Base-by-base conservation (phyloP, 30 jellyfish, hydroid and myxozoan genomes). In the Haliclystus octoradiatus region DNA sequence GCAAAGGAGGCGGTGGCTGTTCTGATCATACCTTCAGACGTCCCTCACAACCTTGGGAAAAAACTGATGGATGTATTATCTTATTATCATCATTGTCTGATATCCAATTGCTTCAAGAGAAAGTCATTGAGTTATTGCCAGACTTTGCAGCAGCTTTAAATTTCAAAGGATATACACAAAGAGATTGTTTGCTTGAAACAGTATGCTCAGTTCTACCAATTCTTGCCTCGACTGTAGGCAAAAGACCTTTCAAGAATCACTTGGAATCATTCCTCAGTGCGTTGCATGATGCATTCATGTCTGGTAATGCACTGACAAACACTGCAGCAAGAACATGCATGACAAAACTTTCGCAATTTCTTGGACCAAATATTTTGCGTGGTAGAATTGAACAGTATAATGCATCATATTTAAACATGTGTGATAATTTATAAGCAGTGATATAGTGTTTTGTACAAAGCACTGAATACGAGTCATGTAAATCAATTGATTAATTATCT, bases 31-130 rank as follows among this genome's bases (percentile, higher is more conserved):
- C 92, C 2, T 83, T 91, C 72, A 73, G 78, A 63, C 80, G 99
- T 50, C 90, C 82, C 63, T 77, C 99, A 22, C 94, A 91, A 72
- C 99, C 95, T 2, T 91, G 99, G 99, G 99, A 91, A 64, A 65
- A 70, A 71, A 84, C 96, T 1, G 99, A 91, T 72, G 99, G 99
- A 0, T 91, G 99, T 62, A 70, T 91, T 26, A 74, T 78, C 62
- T 79, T 85, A 26, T 51, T 91, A 15, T 84, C 84, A 22, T 96
- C 81, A 33, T 70, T 91, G 70, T 65, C 96, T 0, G 30, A 63
- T 15, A 33, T 50, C 28, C 75, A 51, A 33, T 26, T 33, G 19
- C 93, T 92, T 1, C 50, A 31, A 3, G 72, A 71, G n/a, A 34
- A 40, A 19, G 95, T 76, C 57, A 65, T 49, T 12, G 79, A 71